Base-by-base conservation (phyloP, 2,888 invertebrate species). In the Stenchaetothrips biformis region DNA sequence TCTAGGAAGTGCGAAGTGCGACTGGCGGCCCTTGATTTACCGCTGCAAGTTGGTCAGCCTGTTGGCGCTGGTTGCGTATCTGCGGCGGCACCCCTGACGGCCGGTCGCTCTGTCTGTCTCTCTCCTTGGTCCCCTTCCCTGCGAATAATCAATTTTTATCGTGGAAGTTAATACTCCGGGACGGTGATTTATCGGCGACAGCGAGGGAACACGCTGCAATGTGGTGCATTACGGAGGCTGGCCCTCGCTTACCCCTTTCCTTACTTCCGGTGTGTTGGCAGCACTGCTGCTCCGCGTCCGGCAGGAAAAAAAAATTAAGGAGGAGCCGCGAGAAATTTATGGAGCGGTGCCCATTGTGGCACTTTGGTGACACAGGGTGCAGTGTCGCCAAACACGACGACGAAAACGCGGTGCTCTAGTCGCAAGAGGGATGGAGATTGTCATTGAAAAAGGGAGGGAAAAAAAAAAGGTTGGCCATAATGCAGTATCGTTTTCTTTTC, bases 101-200 rank as follows among this genome's bases (percentile, higher is more conserved):
- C 37, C 2, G 1, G 2, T 37, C 37, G 37, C 37, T 37, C 37
- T 53, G 11, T 18, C 13, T 18, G 53, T 21, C 67, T 67, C 67
- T 21, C n/a, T 67, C 21, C 21, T 21, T 9, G n/a, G n/a, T 67
- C 67, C 21, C 67, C 67, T 25, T 74, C 25, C 11, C 8, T 74
- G 67, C 21, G 67, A 74, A 74, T 74, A 74, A 74, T 74, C 67
- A 74, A 74, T 74, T 74, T 74, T 74, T 74, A 74, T 74, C 67
- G 67, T 25, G 25, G 67, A 74, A 74, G 67, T 74, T 74, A 74
- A 74, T 74, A 74, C 67, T 74, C 67, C 67, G 67, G 67, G 21
- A 74, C 59, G n/a, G 67, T 74, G 67, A 74, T 74, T 74, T 74
- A 74, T 74, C 21, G 25, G 67, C 25, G 25, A 53, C 53, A 53